Evolutionary conservation across 2,797 vertebrate species (phyloP), one percentile per base, ranked within the genome.

Genomic region (Rhynchotus rufescens): DNA sequence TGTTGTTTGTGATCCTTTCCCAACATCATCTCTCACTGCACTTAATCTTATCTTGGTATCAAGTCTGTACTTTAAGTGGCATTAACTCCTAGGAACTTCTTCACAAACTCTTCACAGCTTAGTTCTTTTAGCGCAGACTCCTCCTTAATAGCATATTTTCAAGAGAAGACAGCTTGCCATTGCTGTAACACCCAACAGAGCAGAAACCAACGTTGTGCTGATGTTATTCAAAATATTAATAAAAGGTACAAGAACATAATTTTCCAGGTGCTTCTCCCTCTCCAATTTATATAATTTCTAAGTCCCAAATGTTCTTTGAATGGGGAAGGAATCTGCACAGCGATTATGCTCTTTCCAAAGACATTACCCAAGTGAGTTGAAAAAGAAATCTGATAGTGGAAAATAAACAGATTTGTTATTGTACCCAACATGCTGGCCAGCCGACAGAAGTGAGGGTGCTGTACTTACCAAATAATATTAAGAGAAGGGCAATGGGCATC

Each of bases 401-500:
- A 88, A 90, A 51, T 19, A 45, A 71, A 72, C 42, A 67, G 19
- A 78, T 57, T 30, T 84, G 44, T 60, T 77, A 68, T 17, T 42
- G 26, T 34, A 42, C 13, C 25, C 44, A 4, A 1, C 62, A 21
- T 38, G 15, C 57, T 66, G 91, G n/a, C 77, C 74, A 74, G 51
- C 57, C 61, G 69, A 22, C 73, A 86, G 56, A 86, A 89, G 87
- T 28, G 92, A 93, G 94, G 2, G 11, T 10, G 1, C 93, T 81
- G 89, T 92, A 98, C 98, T 99, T 97, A 99, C 99, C 98, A 97
- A 98, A 99, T 87, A 99, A 97, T 93, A 99, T 98, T 13, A 98
- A 99, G 85, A 99, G 75, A 28, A 99, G 98, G 79, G 99, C 99
- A 75, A 98, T 98, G 8, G 99, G 99, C 99, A 99, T 99, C 97